A percentile compares a stretch with the other conserved stretches of the same genome.
Conservation (phyloP, 64 coral and sea anemone genomes). For the Montipora sp. region DNA sequence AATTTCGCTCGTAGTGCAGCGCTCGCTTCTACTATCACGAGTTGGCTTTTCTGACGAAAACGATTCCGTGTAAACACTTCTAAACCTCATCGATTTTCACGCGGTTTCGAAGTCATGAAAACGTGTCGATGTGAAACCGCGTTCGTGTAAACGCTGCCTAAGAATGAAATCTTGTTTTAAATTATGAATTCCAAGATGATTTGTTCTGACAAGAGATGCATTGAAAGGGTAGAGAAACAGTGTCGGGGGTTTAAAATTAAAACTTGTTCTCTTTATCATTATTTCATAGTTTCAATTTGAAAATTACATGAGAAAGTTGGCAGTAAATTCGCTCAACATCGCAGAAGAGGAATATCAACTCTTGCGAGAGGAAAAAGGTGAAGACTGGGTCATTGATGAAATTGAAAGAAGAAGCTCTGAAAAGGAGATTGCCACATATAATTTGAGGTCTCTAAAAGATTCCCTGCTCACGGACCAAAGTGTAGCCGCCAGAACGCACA, state of each 20-base stretch:
- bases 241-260: background rate
- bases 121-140: too few relatives aligned
- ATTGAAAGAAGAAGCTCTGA: slow-evolving; percentile 11
- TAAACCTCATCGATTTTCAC: too few relatives aligned
- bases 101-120: too few relatives aligned
- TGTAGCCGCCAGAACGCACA: background rate
- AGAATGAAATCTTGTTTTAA: too few relatives aligned
- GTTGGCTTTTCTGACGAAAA: too few relatives aligned
- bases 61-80: too few relatives aligned
- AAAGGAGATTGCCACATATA: background rate
- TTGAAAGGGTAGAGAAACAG: too few relatives aligned
- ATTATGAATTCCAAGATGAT: too few relatives aligned
- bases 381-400: slow-evolving; percentile 17
- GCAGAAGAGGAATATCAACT: background rate
- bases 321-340: slow-evolving; percentile 4
- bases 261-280: background rate
- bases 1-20: too few relatives aligned
- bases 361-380: background rate
- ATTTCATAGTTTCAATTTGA: slow-evolving; percentile 13
- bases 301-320: slow-evolving; percentile 8
- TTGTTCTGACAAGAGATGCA: too few relatives aligned
- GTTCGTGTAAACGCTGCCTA: too few relatives aligned
- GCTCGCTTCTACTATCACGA: too few relatives aligned
- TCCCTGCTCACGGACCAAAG: background rate
- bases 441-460: slow-evolving; percentile 12